Conservation (phyloP, 2,113 vertebrate species). For the Azemiops feae region DNA sequence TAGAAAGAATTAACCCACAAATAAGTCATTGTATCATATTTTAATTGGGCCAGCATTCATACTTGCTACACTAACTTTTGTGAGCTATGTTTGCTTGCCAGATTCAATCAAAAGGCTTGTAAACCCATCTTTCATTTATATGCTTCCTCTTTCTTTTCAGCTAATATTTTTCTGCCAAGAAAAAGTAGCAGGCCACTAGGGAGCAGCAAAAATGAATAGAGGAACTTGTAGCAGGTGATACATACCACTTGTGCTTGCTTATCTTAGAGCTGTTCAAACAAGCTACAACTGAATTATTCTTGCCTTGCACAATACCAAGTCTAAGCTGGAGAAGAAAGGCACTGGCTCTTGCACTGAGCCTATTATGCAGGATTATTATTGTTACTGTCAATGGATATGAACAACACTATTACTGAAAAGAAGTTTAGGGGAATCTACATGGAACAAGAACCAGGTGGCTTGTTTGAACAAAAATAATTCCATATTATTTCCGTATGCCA, state of each 20-base stretch:
- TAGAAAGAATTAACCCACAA: background rate
- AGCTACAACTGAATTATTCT: slow-evolving; percentile 17
- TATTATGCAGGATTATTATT: slow-evolving; percentile 39
- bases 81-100: accelerated
- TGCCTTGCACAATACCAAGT: slow-evolving; percentile 14
- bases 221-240: background rate
- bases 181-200: background rate
- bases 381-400: slow-evolving; percentile 27
- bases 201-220: background rate
- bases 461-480: slow-evolving; percentile 10
- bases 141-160: background rate
- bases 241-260: background rate
- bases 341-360: slow-evolving; percentile 31
- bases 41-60: background rate
- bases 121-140: background rate
- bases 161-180: background rate
- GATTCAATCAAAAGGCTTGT: background rate
- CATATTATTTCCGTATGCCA: slow-evolving; percentile 31
- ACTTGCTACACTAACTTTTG: background rate
- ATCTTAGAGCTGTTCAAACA: background rate
- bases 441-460: slow-evolving; percentile 35
- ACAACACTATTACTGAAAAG: slow-evolving; percentile 54
- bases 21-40: background rate
- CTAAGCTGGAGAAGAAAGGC: slow-evolving; percentile 13
- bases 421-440: slow-evolving; percentile 51